Percentiles rank a stretch among this genome's conserved stretches.
Evolutionary conservation across 2,113 vertebrate genomes (phyloP).

Genomic region (Marcusenius ussheri): DNA sequence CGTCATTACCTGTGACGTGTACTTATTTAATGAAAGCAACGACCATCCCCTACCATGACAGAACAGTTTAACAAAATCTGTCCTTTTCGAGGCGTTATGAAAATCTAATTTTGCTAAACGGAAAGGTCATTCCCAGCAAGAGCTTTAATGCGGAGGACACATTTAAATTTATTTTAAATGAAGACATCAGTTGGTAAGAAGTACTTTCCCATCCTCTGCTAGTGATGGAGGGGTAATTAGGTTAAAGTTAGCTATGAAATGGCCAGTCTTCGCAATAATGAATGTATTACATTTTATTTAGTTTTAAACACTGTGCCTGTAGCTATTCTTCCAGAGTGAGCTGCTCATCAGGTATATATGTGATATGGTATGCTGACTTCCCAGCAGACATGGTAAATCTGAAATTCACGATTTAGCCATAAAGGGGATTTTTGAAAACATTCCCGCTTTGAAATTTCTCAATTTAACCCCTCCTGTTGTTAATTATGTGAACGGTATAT

Average conservation of each 20-base stretch:
- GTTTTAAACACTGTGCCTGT: background rate
- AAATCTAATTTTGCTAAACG: background rate
- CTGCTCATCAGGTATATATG: background rate
- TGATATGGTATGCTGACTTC: background rate
- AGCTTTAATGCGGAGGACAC: background rate
- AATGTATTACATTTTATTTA: background rate
- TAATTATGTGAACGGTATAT: background rate
- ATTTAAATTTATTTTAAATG: slow-evolving; percentile 12
- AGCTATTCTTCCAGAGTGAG: background rate
- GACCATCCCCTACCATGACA: background rate
- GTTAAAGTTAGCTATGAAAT: background rate
- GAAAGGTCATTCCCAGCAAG: background rate
- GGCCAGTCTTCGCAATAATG: background rate
- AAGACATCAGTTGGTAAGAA: slow-evolving; percentile 4
- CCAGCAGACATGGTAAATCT: background rate
- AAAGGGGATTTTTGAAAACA: background rate
- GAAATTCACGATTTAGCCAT: background rate
- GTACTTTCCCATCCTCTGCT: background rate
- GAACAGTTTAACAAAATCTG: slow-evolving; percentile 13
- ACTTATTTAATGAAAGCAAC: slow-evolving; percentile 12
- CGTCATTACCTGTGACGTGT: background rate
- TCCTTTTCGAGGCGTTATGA: background rate
- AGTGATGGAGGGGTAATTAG: background rate
- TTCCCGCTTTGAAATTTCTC: background rate
- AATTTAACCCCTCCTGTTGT: background rate